A percentile compares a stretch with the other conserved stretches of the same genome.
phyloP scores from a whole-genome alignment of 2,888 invertebrate genomes.

The Diogma glabrata region DNA sequence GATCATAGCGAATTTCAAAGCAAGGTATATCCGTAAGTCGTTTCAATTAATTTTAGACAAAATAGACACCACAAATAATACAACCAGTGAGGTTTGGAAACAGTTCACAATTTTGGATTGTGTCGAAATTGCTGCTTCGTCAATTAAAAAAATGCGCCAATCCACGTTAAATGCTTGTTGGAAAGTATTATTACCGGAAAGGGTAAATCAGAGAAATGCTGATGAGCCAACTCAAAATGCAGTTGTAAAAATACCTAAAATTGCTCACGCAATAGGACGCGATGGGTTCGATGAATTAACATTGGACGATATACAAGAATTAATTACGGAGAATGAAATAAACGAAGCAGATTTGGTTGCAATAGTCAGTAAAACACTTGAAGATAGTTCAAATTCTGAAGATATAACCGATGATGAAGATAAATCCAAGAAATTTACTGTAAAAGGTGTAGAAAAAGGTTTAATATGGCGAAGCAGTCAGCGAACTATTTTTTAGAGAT shows the following conservation, averaged over 20 bases:
- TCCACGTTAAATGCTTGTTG: not conserved
- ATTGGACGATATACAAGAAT: not conserved
- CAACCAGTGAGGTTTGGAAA: not conserved
- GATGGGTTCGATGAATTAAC: not conserved
- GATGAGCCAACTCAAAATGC: not conserved
- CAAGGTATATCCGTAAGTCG: not conserved
- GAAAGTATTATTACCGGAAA: not conserved
- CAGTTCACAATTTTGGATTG: not conserved
- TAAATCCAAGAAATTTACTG: not conserved
- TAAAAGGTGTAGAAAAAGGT: not conserved
- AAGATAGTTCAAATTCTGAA: not conserved
- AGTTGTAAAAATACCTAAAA: not conserved
- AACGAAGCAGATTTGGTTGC: not conserved
- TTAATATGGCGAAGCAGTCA: constrained; percentile 2
- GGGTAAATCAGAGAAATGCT: not conserved
- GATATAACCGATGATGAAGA: not conserved
- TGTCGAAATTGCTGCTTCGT: not conserved
- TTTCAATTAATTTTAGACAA: constrained; percentile 1
- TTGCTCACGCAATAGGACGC: not conserved
- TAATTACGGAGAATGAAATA: not conserved
- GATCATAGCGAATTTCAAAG: not conserved
- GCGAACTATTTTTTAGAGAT: not conserved
- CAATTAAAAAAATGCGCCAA: not conserved
- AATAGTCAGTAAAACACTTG: not conserved
- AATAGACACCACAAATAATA: not conserved